phyloP scores from a whole-genome alignment of 2,797 vertebrate genomes.

The Cryptoprocta ferox region DNA sequence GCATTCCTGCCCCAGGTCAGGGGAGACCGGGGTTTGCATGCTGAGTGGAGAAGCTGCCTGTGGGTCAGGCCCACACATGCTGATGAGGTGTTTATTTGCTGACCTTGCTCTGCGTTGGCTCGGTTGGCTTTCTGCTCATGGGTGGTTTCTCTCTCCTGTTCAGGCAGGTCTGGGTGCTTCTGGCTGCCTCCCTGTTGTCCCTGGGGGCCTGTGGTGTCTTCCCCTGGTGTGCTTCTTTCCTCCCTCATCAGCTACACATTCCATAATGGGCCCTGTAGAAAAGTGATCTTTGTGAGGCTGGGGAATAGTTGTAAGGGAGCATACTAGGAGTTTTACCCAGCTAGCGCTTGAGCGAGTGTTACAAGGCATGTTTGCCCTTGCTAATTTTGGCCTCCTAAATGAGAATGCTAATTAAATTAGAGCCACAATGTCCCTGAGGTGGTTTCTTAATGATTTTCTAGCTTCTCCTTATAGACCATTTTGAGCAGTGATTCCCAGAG shows the following conservation, averaged over 20 bases:
- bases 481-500: conserved; percentile 1
- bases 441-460: conserved; percentile 54
- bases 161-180: neutral
- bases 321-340: neutral
- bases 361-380: neutral
- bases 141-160: neutral
- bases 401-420: conserved; percentile 66
- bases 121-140: neutral
- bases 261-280: neutral
- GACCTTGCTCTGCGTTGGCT: neutral
- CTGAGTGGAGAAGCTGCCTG: neutral
- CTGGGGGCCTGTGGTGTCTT: neutral
- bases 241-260: neutral
- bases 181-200: neutral
- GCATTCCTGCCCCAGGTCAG: neutral
- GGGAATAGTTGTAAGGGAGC: neutral
- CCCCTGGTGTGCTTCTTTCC: neutral
- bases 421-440: conserved; percentile 9
- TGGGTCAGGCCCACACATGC: neutral
- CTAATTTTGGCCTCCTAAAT: conserved; percentile 44
- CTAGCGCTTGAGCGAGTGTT: neutral
- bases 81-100: neutral
- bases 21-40: accelerated
- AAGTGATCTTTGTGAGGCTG: neutral
- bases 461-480: neutral